Evolutionary conservation across 2,797 vertebrate species (phyloP).

Genomic region (Diplodus puntazzo): DNA sequence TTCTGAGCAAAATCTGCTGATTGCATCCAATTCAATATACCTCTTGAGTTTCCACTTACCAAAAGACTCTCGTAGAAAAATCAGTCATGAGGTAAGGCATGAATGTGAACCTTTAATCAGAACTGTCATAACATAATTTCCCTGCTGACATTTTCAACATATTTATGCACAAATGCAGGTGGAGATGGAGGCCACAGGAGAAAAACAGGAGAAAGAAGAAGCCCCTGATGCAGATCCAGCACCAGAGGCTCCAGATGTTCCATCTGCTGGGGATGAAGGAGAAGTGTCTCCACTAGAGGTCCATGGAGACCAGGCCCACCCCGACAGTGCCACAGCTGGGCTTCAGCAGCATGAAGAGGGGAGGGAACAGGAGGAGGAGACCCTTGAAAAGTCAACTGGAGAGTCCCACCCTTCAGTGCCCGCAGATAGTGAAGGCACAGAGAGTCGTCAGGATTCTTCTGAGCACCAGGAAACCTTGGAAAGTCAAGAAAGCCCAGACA

Average conservation of each 20-base stretch:
- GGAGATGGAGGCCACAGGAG: slow-evolving; percentile 52
- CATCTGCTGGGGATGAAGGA: slow-evolving; percentile 28
- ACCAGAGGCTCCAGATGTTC: slow-evolving; percentile 22
- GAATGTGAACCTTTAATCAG: slow-evolving; percentile 17
- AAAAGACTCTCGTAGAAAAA: not conserved
- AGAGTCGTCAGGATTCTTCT: slow-evolving; percentile 47
- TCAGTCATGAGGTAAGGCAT: not conserved
- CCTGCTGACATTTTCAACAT: slow-evolving; percentile 20
- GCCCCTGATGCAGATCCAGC: slow-evolving; percentile 13
- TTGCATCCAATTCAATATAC: slow-evolving; percentile 1
- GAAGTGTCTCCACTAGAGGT: slow-evolving; percentile 40
- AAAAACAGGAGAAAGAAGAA: slow-evolving; percentile 33
- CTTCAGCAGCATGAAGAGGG: slow-evolving; percentile 45
- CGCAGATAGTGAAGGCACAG: slow-evolving; percentile 49
- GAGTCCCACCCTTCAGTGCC: slow-evolving; percentile 43
- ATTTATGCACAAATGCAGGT: slow-evolving; percentile 68
- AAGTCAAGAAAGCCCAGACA: slow-evolving; percentile 51
- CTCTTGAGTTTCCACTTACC: slow-evolving; percentile 1
- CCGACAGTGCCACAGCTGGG: slow-evolving; percentile 27
- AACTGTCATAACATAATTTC: slow-evolving; percentile 10
- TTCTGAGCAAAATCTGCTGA: slow-evolving; percentile 14
- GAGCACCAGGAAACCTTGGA: slow-evolving; percentile 42
- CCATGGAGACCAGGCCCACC: slow-evolving; percentile 34
- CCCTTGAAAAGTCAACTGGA: slow-evolving; percentile 42
- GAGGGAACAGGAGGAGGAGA: slow-evolving; percentile 46